Percentiles rank a stretch among this genome's conserved stretches.
phyloP scores from a whole-genome alignment of 2,888 invertebrate genomes.

The Nomada fucata region DNA sequence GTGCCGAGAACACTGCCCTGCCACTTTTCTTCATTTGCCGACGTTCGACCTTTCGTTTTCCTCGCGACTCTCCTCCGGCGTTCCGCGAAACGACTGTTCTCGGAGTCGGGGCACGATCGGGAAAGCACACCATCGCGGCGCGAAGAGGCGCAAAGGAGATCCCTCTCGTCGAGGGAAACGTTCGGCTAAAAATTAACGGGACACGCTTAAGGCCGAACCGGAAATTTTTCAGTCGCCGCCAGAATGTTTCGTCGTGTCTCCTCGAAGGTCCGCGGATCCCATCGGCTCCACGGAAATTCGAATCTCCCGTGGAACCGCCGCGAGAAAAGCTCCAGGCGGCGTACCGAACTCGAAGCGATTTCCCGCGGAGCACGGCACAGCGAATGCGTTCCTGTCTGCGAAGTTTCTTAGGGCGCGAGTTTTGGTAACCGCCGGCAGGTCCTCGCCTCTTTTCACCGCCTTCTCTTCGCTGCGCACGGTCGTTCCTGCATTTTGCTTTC shows the following conservation, averaged over 20 bases:
- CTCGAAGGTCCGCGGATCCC: background rate
- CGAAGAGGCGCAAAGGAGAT: background rate
- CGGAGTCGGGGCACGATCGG: conserved; percentile 19
- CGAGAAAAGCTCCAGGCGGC: conserved; percentile 8
- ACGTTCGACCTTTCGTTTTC: conserved; percentile 22
- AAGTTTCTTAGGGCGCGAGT: conserved; percentile 41
- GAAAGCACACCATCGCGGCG: too few relatives aligned
- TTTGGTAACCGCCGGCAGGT: conserved; percentile 25
- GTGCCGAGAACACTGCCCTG: conserved; percentile 68
- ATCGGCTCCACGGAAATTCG: conserved; percentile 25
- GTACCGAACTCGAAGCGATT: conserved; percentile 9
- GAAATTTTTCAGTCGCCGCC: too few relatives aligned
- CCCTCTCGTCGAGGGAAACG: too few relatives aligned
- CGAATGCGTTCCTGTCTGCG: conserved; percentile 29
- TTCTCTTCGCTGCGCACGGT: conserved; percentile 5
- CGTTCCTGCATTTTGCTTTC: conserved; percentile 43
- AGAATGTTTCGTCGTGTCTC: background rate
- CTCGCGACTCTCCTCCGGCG: background rate
- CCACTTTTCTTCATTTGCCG: conserved; percentile 76
- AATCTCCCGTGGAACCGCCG: conserved; percentile 27
- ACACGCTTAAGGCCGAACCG: background rate
- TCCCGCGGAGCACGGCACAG: too few relatives aligned
- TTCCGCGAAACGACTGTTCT: background rate
- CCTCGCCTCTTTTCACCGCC: conserved; percentile 19
- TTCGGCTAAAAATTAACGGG: conserved; percentile 1